phyloP scores from a whole-genome alignment of 1,140 invertebrate species.

The Bacillus rossius region DNA sequence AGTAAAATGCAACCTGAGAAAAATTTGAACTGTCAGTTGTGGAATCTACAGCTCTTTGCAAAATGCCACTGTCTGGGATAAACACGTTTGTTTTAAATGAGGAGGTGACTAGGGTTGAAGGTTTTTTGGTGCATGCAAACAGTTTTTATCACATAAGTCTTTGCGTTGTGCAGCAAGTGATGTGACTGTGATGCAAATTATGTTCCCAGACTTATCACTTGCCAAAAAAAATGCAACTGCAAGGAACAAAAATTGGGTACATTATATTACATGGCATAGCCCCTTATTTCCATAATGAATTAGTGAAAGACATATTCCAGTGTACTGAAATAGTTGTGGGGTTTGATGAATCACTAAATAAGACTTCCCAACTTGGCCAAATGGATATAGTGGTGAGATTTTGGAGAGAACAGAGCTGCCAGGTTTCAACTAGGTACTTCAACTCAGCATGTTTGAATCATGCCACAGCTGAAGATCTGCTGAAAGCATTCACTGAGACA shows the following conservation, averaged over 20 bases:
- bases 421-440: constrained; percentile 17
- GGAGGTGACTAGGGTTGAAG: too few relatives aligned
- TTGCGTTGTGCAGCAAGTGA: constrained; percentile 14
- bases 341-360: constrained; percentile 25
- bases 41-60: too few relatives aligned
- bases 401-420: constrained; percentile 7
- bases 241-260: constrained; percentile 22
- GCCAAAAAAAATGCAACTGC: constrained; percentile 22
- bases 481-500: constrained; percentile 9
- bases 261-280: constrained; percentile 16
- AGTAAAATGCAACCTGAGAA: too few relatives aligned
- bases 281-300: constrained; percentile 21
- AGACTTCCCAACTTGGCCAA: constrained; percentile 17
- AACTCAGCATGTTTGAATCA: constrained; percentile 20
- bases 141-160: constrained; percentile 9
- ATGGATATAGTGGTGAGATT: constrained; percentile 18
- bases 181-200: constrained; percentile 17
- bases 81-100: too few relatives aligned
- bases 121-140: too few relatives aligned
- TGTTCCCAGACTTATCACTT: constrained; percentile 21
- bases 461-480: constrained; percentile 18
- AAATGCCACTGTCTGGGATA: too few relatives aligned
- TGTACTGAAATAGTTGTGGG: constrained; percentile 12
- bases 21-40: too few relatives aligned
- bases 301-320: constrained; percentile 7